Evolutionary conservation across 2,888 invertebrate species (phyloP).

Genomic region (Drosophila melanosoma): DNA sequence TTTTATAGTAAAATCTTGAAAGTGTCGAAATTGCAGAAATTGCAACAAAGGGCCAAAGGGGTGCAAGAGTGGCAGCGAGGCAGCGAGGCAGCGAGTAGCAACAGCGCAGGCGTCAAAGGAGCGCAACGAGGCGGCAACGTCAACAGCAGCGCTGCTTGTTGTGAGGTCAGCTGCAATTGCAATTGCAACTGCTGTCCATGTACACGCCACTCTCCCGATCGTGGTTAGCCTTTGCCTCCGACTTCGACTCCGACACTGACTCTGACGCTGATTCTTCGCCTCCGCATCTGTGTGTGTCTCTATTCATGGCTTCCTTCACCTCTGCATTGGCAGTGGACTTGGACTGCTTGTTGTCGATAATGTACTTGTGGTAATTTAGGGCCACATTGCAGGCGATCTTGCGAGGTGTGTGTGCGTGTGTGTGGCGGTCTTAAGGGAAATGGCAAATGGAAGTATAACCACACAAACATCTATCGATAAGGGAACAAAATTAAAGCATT

Average conservation of each 20-base stretch:
- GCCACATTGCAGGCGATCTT: constrained; percentile 63
- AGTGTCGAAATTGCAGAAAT: constrained; percentile 72
- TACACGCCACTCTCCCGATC: constrained; percentile 46
- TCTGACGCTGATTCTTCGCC: neutral
- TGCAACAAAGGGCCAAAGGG: constrained; percentile 17
- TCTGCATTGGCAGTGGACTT: constrained; percentile 25
- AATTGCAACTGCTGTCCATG: constrained; percentile 55
- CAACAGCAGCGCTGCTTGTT: constrained; percentile 42
- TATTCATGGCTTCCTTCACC: constrained; percentile 17
- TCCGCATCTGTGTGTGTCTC: neutral
- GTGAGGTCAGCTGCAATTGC: constrained; percentile 49
- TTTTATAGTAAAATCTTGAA: constrained; percentile 78
- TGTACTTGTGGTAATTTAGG: constrained; percentile 69
- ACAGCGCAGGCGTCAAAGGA: constrained; percentile 52
- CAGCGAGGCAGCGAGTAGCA: neutral
- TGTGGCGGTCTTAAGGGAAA: constrained; percentile 23
- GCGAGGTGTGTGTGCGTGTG: constrained; percentile 13
- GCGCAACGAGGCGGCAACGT: constrained; percentile 61
- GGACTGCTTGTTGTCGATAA: constrained; percentile 69
- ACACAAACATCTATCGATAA: constrained; percentile 6
- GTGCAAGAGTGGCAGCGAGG: neutral
- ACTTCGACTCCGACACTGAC: constrained; percentile 4
- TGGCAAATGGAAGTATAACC: neutral
- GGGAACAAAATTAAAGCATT: neutral
- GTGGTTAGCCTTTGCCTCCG: constrained; percentile 46